Percentiles rank a stretch among this genome's conserved stretches.
These are phyloP conservation scores for Apostichopus japonicus DNA, from an alignment of 35 echinoderm and acorn worm genomes.

Conservation along the genomic window DNA sequence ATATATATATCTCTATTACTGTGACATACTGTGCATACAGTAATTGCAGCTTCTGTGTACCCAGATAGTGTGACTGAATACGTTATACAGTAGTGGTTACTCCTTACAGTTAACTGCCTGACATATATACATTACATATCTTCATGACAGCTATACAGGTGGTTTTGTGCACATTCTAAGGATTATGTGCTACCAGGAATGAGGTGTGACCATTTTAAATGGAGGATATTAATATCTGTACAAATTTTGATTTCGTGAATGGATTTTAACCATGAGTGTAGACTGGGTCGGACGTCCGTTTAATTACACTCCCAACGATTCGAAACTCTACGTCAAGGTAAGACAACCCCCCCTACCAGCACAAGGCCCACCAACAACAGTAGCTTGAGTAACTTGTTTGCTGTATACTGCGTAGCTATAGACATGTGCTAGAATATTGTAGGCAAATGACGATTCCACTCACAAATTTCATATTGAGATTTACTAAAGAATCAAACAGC, in stretches of 20 bases:
- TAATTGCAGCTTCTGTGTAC: not conserved
- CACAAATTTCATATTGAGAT: too few relatives aligned
- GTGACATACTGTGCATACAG: not conserved
- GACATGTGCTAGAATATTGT: not conserved
- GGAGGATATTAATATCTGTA: constrained; percentile 7
- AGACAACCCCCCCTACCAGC: not conserved
- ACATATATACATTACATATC: too few relatives aligned
- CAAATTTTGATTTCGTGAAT: not conserved
- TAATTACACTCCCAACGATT: constrained; percentile 33
- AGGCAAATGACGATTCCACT: not conserved
- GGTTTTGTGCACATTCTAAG: not conserved
- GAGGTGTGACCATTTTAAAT: constrained; percentile 1
- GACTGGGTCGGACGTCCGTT: constrained; percentile 32
- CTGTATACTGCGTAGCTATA: not conserved
- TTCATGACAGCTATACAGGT: not conserved
- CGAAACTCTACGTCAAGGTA: constrained; percentile 38
- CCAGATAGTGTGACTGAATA: too few relatives aligned
- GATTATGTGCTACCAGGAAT: not conserved
- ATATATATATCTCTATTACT: too few relatives aligned
- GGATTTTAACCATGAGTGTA: constrained; percentile 44
- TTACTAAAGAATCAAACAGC: too few relatives aligned
- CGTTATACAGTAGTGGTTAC: too few relatives aligned
- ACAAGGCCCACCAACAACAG: not conserved
- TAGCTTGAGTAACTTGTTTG: not conserved
- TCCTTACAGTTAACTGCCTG: too few relatives aligned